A percentile compares a stretch with the other conserved stretches of the same genome.
These are phyloP conservation scores for Hymenochirus boettgeri DNA, from an alignment of 2,113 vertebrate genomes.

Conservation along the genomic window DNA sequence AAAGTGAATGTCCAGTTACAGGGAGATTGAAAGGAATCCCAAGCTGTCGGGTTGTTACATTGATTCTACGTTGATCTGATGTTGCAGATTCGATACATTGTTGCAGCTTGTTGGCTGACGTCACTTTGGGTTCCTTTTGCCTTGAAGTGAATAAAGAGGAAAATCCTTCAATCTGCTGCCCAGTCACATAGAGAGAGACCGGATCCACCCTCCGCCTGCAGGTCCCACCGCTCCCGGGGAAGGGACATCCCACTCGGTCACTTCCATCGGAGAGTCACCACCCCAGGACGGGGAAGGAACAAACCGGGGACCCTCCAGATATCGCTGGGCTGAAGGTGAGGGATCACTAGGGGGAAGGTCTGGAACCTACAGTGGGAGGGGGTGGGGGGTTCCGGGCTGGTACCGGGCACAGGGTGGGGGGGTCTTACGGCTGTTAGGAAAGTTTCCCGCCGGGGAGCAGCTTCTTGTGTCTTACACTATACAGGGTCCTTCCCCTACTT, in stretches of 20 bases:
- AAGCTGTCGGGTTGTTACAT: no score
- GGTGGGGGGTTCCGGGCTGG: slow-evolving; percentile 38
- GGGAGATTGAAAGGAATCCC: no score
- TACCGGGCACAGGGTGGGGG: slow-evolving; percentile 30
- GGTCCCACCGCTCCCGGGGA: slow-evolving; percentile 42
- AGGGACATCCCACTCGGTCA: slow-evolving; percentile 46
- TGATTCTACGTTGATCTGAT: no score
- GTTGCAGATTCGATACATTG: no score
- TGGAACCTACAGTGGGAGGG: no score
- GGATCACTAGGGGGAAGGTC: slow-evolving; percentile 16
- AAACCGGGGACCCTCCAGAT: slow-evolving; percentile 44
- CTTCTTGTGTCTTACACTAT: slow-evolving; percentile 11
- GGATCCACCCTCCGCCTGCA: slow-evolving; percentile 51
- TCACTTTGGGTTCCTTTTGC: slow-evolving; percentile 79
- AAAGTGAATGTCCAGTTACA: no score
- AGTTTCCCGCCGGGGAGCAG: slow-evolving; percentile 16
- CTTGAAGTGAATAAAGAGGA: slow-evolving; percentile 88
- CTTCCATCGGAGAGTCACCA: slow-evolving; percentile 14
- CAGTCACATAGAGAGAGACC: slow-evolving; percentile 56
- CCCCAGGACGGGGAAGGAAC: slow-evolving; percentile 10
- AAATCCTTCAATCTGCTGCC: slow-evolving; percentile 82
- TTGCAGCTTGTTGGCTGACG: slow-evolving; percentile 70
- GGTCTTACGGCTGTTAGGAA: neutral
- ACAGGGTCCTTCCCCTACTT: no score
- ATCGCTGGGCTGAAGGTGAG: slow-evolving; percentile 57